A percentile compares a stretch with the other conserved stretches of the same genome.
These are phyloP conservation scores for Lepidostoma basale DNA, from an alignment of 1,140 invertebrate species.

Conservation along the genomic window DNA sequence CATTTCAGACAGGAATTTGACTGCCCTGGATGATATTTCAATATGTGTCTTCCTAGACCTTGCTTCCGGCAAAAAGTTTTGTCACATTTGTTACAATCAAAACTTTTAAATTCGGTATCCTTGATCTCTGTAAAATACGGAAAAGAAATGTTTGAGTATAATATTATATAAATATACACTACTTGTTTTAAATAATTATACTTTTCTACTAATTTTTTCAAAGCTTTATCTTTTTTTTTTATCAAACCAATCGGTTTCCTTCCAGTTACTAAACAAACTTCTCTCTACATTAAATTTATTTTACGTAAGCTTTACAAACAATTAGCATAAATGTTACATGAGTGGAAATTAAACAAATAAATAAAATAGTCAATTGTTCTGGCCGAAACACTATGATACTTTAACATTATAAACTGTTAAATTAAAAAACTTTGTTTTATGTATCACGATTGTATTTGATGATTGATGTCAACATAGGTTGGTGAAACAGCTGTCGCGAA, in stretches of 20 bases:
- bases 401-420: too few species aligned
- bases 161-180: not conserved
- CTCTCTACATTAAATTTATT: not conserved
- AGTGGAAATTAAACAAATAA: too few species aligned
- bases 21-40: conserved; percentile 58
- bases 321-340: too few species aligned
- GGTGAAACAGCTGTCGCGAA: too few species aligned
- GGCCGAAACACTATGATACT: too few species aligned
- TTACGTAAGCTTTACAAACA: too few species aligned
- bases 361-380: too few species aligned
- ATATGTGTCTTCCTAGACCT: conserved; percentile 69
- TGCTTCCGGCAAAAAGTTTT: conserved; percentile 65
- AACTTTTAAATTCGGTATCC: conserved; percentile 28
- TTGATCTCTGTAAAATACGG: too few species aligned
- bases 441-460: too few species aligned
- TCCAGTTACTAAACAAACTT: not conserved
- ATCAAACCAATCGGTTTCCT: not conserved
- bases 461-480: too few species aligned
- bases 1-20: conserved; percentile 60
- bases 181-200: not conserved
- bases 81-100: conserved; percentile 28
- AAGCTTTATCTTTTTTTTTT: not conserved
- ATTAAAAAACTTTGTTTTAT: too few species aligned
- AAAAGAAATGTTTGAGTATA: not conserved
- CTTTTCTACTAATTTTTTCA: not conserved